Evolutionary conservation across 2,113 vertebrate species (phyloP).

Genomic region (Ochotona princeps): DNA sequence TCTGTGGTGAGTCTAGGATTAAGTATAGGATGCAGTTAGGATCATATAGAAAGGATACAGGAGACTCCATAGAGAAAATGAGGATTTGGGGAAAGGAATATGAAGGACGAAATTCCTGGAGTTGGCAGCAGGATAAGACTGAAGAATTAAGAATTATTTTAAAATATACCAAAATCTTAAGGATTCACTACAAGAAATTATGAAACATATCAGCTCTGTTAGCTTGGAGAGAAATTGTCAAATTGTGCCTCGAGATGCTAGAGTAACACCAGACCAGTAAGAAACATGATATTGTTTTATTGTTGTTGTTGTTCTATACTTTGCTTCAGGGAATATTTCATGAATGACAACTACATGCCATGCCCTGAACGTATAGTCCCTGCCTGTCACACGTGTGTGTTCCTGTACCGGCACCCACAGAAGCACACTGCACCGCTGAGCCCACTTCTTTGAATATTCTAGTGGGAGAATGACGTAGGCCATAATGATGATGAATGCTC

Average conservation of each 20-base stretch:
- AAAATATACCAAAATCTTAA: not conserved
- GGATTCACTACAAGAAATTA: not conserved
- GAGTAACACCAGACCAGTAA: not conserved
- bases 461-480: not conserved
- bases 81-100: not conserved
- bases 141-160: not conserved
- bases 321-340: conserved; percentile 14
- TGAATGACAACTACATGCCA: not conserved
- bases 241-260: not conserved
- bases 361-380: not conserved
- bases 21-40: not conserved
- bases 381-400: not conserved
- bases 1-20: not conserved
- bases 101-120: not conserved
- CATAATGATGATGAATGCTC: not conserved
- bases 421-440: not conserved
- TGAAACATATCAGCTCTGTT: not conserved
- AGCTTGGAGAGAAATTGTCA: not conserved
- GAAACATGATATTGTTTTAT: not conserved
- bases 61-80: not conserved
- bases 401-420: not conserved
- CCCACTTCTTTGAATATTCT: conserved; percentile 17
- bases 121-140: not conserved
- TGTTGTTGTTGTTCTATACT: not conserved
- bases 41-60: not conserved